These are phyloP conservation scores for Epistrophe grossulariae DNA, from an alignment of 2,888 invertebrate species.

Conservation along the genomic window DNA sequence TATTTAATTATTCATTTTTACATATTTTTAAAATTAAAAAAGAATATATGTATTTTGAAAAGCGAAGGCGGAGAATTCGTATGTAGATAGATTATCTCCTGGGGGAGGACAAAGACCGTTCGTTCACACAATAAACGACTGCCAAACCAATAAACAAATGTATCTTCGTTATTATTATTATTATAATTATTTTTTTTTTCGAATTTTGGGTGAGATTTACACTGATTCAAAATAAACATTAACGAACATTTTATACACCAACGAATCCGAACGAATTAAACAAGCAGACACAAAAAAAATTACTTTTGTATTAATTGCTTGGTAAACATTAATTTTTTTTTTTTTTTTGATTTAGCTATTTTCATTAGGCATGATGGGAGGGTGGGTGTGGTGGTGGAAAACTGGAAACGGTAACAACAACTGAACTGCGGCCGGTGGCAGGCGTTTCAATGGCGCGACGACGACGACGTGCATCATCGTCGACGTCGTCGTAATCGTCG, in stretches of 20 bases:
- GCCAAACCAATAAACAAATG: slow-evolving; percentile 62
- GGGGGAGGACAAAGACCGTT: slow-evolving; percentile 51
- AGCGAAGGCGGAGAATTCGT: slow-evolving; percentile 21
- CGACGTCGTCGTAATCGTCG: background rate
- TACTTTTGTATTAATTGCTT: slow-evolving; percentile 58
- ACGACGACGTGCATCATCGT: background rate
- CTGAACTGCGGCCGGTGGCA: background rate
- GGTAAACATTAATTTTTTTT: slow-evolving; percentile 52
- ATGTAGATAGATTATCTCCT: slow-evolving; percentile 46
- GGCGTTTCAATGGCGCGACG: slow-evolving; percentile 1
- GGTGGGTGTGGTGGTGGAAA: too few species aligned
- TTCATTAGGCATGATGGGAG: background rate
- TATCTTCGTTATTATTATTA: slow-evolving; percentile 20
- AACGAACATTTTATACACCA: slow-evolving; percentile 18
- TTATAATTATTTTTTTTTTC: slow-evolving; percentile 6
- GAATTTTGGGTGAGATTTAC: slow-evolving; percentile 31
- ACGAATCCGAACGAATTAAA: background rate
- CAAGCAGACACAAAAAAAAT: background rate
- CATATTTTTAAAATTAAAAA: slow-evolving; percentile 13
- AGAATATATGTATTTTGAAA: background rate
- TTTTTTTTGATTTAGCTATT: slow-evolving; percentile 41
- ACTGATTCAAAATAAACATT: slow-evolving; percentile 60
- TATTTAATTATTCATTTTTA: slow-evolving; percentile 32
- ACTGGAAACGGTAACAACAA: background rate
- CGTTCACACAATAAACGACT: slow-evolving; percentile 43